These are phyloP conservation scores for Rhizomys pruinosus DNA, from an alignment of 2,113 vertebrate genomes.

Conservation along the genomic window DNA sequence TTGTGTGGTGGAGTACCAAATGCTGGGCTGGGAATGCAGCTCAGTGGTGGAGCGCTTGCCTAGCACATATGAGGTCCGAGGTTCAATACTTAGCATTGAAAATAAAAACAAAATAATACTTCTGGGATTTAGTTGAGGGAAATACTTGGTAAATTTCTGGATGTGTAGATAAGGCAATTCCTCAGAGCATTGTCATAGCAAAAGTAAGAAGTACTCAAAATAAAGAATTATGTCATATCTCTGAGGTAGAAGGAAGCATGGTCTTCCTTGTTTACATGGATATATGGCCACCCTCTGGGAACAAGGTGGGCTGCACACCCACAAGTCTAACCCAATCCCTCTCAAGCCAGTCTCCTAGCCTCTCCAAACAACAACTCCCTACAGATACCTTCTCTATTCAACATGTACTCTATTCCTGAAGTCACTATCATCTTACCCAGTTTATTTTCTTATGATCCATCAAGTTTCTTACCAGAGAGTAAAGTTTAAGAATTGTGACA, in stretches of 20 bases:
- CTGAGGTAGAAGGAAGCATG: not conserved
- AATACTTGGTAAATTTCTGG: not conserved
- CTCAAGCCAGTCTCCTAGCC: not conserved
- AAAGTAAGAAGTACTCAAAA: not conserved
- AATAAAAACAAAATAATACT: not conserved
- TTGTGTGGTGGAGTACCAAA: not conserved
- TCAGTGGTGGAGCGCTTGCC: no score
- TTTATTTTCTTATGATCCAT: not conserved
- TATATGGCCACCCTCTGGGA: not conserved
- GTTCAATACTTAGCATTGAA: not conserved
- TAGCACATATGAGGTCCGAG: not conserved
- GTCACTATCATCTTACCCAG: not conserved
- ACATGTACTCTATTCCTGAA: not conserved
- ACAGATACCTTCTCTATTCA: not conserved
- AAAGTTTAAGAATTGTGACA: not conserved
- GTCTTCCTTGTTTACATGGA: not conserved
- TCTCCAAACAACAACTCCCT: not conserved
- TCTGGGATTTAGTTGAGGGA: not conserved
- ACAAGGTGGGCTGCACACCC: not conserved
- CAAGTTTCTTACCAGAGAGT: not conserved
- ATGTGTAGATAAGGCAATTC: not conserved
- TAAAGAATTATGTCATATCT: not conserved
- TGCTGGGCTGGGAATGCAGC: not conserved
- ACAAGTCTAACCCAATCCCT: not conserved
- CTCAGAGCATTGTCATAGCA: not conserved